phyloP scores from a whole-genome alignment of 2,888 invertebrate genomes.

The Troilus luridus region DNA sequence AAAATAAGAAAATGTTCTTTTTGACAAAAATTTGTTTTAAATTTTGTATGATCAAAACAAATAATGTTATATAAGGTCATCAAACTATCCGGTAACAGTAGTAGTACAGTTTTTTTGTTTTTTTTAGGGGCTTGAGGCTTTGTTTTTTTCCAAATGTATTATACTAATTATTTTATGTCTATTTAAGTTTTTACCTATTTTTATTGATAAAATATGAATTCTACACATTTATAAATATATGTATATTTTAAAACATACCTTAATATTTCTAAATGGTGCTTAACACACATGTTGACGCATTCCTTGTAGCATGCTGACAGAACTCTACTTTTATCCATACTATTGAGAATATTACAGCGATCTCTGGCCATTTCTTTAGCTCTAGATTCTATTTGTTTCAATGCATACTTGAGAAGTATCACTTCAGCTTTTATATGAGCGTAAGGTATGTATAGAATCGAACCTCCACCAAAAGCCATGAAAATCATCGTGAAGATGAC shows the following conservation, averaged over 20 bases:
- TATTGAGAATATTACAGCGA: not conserved
- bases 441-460: not conserved
- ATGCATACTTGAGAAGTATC: not conserved
- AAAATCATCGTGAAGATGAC: not conserved
- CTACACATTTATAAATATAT: not conserved
- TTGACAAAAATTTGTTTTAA: no score
- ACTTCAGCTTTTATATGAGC: not conserved
- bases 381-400: not conserved
- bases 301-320: not conserved
- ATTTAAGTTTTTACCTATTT: no score
- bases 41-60: no score
- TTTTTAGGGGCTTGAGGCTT: no score
- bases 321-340: not conserved
- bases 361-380: not conserved
- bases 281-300: not conserved
- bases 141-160: no score
- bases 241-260: not conserved
- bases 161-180: no score
- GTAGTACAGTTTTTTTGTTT: no score
- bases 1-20: no score
- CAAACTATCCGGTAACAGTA: no score
- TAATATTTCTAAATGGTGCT: slow-evolving; percentile 1
- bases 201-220: no score
- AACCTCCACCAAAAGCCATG: not conserved
- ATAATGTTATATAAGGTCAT: no score